Percentiles rank a stretch among this genome's conserved stretches.
These are phyloP conservation scores for Heliconius sara DNA, from an alignment of 2,888 invertebrate species.

Conservation along the genomic window DNA sequence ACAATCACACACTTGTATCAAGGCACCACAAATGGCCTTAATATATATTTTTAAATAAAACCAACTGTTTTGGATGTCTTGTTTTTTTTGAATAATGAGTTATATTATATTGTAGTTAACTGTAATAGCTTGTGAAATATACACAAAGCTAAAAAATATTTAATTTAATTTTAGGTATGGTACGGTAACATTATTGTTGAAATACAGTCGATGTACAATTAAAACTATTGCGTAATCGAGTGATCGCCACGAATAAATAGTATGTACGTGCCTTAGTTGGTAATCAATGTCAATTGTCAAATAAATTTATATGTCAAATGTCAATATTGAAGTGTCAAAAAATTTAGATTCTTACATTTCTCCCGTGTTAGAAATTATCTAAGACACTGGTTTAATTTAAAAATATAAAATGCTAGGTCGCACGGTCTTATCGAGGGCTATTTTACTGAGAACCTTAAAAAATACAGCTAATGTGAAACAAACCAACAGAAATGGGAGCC, in stretches of 20 bases:
- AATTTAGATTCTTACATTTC: background rate
- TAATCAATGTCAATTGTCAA: background rate
- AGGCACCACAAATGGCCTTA: too few relatives aligned
- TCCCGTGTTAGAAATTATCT: background rate
- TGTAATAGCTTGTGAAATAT: too few relatives aligned
- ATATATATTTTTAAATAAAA: too few relatives aligned
- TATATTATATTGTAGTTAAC: too few relatives aligned
- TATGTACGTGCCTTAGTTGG: background rate
- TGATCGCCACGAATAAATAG: background rate
- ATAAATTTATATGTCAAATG: background rate
- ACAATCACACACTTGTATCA: too few relatives aligned
- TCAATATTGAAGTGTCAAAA: background rate
- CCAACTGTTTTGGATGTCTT: too few relatives aligned
- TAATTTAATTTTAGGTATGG: too few relatives aligned
- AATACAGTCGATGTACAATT: too few relatives aligned
- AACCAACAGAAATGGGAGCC: slow-evolving; percentile 68
- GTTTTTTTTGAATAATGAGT: too few relatives aligned
- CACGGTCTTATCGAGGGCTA: slow-evolving; percentile 63
- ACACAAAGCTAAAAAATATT: too few relatives aligned
- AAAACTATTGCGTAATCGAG: background rate
- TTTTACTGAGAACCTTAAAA: slow-evolving; percentile 63
- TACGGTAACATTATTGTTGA: too few relatives aligned
- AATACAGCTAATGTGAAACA: slow-evolving; percentile 67
- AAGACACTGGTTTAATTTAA: background rate
- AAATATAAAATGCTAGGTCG: slow-evolving; percentile 63